phyloP scores from a whole-genome alignment of 2,888 invertebrate genomes.

The Drosophila niveifrons region DNA sequence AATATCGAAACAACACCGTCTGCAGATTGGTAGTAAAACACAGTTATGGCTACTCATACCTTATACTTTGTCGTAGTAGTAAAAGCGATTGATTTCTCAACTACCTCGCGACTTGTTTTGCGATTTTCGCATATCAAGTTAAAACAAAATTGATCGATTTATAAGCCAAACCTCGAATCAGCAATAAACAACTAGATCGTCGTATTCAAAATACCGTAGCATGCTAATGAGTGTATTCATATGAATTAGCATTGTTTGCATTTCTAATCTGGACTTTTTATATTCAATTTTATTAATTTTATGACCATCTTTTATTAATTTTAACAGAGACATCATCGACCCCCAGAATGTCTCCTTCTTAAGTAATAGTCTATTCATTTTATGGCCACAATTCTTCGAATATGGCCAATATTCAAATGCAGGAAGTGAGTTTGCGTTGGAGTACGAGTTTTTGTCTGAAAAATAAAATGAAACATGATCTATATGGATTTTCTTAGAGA shows the following conservation, averaged over 20 bases:
- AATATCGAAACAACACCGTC: conserved; percentile 42
- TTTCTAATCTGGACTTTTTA: conserved; percentile 1
- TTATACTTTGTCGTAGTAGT: conserved; percentile 14
- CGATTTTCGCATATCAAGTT: conserved; percentile 55
- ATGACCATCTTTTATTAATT: conserved; percentile 10
- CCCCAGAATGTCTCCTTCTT: conserved; percentile 19
- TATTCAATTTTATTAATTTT: conserved; percentile 21
- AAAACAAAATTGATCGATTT: conserved; percentile 54
- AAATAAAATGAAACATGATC: not conserved
- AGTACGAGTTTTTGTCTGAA: conserved; percentile 2
- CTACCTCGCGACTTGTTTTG: conserved; percentile 13
- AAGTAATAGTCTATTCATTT: conserved; percentile 18
- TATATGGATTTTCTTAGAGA: no score
- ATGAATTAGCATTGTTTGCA: conserved; percentile 10
- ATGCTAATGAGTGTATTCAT: conserved; percentile 5
- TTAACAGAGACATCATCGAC: conserved; percentile 15
- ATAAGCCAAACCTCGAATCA: conserved; percentile 44
- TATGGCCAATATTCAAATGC: conserved; percentile 6
- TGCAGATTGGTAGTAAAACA: conserved; percentile 45
- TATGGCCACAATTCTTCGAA: not conserved
- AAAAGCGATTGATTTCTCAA: conserved; percentile 68
- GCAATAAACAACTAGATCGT: conserved; percentile 43
- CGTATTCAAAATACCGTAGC: conserved; percentile 3
- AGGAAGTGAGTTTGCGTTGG: not conserved
- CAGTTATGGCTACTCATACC: conserved; percentile 11